Percentiles rank a stretch among this genome's conserved stretches.
phyloP scores from a whole-genome alignment of 2,113 vertebrate species.

The Aptenodytes patagonicus region DNA sequence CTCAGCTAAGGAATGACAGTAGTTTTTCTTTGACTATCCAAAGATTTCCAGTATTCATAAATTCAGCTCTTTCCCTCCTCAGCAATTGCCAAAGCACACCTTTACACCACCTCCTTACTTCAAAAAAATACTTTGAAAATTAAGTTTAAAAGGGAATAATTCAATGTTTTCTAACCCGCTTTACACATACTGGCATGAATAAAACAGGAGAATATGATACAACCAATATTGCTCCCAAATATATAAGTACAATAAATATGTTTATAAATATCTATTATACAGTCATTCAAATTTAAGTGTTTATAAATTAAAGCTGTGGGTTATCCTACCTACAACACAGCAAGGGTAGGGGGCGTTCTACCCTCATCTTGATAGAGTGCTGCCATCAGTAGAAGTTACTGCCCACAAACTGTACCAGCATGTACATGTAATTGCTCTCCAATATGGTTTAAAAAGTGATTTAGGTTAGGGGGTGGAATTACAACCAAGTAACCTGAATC shows the following conservation, averaged over 20 bases:
- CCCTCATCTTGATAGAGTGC: background rate
- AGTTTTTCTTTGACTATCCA: background rate
- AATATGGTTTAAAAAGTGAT: background rate
- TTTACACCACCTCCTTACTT: background rate
- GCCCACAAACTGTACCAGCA: background rate
- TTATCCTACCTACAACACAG: background rate
- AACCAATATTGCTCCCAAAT: background rate
- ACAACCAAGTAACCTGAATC: background rate
- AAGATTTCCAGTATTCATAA: background rate
- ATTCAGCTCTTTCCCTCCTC: background rate
- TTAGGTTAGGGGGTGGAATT: background rate
- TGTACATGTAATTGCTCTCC: background rate
- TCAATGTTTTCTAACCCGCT: background rate
- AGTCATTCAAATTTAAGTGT: background rate
- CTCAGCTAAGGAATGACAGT: background rate
- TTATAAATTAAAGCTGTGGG: background rate
- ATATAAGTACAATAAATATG: background rate
- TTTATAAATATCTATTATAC: background rate
- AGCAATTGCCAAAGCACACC: background rate
- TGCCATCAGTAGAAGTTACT: background rate
- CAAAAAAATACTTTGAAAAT: background rate
- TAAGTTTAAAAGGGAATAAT: background rate
- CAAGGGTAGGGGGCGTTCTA: background rate
- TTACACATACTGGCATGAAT: background rate
- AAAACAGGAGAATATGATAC: background rate